A percentile compares a stretch with the other conserved stretches of the same genome.
Conservation (phyloP, 2,797 vertebrate species). For the Hoplostethus atlanticus region DNA sequence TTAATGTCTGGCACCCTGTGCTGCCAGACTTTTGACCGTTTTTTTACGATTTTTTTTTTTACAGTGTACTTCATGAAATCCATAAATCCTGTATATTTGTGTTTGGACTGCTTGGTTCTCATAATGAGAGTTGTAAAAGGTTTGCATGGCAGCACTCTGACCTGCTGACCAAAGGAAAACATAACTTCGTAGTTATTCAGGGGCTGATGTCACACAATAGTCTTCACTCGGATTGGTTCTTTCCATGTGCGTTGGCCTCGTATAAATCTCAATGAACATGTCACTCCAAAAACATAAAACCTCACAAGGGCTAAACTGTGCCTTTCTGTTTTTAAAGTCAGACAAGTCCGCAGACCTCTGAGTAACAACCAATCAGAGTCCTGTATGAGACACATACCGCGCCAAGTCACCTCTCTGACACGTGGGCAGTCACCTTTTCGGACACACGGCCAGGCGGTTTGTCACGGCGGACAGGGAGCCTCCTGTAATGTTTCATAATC, state of each 20-base stretch:
- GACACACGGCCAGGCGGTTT: slow-evolving; percentile 45
- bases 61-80: slow-evolving; percentile 61
- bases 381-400: slow-evolving; percentile 21
- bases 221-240: slow-evolving; percentile 27
- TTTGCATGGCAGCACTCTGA: slow-evolving; percentile 54
- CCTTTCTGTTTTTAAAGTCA: slow-evolving; percentile 12
- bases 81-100: slow-evolving; percentile 67
- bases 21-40: no score
- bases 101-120: slow-evolving; percentile 29
- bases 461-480: slow-evolving; percentile 51
- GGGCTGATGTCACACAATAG: slow-evolving; percentile 56
- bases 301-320: slow-evolving; percentile 40
- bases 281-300: slow-evolving; percentile 28
- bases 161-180: slow-evolving; percentile 58
- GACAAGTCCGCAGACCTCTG: slow-evolving; percentile 1
- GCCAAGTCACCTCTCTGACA: slow-evolving; percentile 15
- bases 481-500: slow-evolving; percentile 75
- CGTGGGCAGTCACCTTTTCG: slow-evolving; percentile 50
- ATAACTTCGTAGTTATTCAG: slow-evolving; percentile 30
- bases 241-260: slow-evolving; percentile 26
- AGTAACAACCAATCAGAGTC: slow-evolving; percentile 42
- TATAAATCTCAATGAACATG: slow-evolving; percentile 50
- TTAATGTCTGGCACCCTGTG: no score
- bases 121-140: slow-evolving; percentile 48
- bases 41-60: no score